A percentile compares a stretch with the other conserved stretches of the same genome.
phyloP scores from a whole-genome alignment of 2,113 vertebrate genomes.

The Ploceus nigricollis region DNA sequence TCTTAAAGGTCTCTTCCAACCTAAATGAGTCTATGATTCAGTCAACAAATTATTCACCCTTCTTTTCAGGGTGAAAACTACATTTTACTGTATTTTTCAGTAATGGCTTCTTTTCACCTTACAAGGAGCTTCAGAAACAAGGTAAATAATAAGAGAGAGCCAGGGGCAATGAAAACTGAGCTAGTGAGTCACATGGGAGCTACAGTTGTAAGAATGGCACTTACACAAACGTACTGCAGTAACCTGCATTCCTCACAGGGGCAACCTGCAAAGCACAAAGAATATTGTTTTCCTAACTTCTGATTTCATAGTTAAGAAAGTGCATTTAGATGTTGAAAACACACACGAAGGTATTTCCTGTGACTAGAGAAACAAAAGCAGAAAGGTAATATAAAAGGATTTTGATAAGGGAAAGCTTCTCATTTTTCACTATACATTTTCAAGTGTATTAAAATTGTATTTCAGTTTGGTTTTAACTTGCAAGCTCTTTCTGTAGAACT shows the following conservation, averaged over 20 bases:
- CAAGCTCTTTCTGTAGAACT: not conserved
- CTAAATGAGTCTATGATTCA: not conserved
- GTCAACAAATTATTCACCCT: not conserved
- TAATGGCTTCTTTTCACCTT: not conserved
- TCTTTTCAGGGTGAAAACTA: not conserved
- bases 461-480: not conserved
- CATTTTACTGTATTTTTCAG: not conserved
- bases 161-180: not conserved
- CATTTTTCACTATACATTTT: not conserved
- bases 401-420: not conserved
- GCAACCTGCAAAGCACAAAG: not conserved
- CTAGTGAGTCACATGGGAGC: not conserved
- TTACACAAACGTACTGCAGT: not conserved
- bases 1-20: not conserved
- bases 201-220: not conserved
- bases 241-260: not conserved
- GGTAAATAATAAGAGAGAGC: constrained; percentile 11
- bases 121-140: not conserved
- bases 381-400: not conserved
- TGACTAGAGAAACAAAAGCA: not conserved
- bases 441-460: not conserved
- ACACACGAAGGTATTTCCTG: not conserved
- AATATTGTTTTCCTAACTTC: not conserved
- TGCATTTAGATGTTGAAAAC: not conserved
- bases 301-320: constrained; percentile 8